These are phyloP conservation scores for Formica exsecta DNA, from an alignment of 1,140 invertebrate species.

Conservation along the genomic window DNA sequence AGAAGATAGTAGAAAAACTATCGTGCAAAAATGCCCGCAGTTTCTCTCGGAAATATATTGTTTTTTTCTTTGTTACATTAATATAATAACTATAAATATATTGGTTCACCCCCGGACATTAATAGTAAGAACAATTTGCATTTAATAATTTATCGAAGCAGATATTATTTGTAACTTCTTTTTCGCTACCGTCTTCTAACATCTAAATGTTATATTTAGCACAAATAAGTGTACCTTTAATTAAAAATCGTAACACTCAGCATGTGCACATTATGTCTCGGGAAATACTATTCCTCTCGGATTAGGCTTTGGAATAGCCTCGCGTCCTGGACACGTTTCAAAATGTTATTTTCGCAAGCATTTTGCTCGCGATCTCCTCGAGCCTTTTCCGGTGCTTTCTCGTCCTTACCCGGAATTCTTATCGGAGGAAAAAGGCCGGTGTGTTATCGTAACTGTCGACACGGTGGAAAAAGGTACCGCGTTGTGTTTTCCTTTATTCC, in stretches of 20 bases:
- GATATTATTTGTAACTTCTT: background rate
- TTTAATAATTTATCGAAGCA: background rate
- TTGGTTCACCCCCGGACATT: background rate
- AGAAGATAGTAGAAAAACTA: background rate
- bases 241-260: background rate
- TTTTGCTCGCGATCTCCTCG: slow-evolving; percentile 44
- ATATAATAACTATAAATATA: no score
- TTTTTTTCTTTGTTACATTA: background rate
- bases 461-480: slow-evolving; percentile 34
- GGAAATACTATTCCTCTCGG: background rate
- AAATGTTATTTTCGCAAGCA: slow-evolving; percentile 70
- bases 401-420: slow-evolving; percentile 43
- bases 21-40: background rate
- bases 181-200: background rate
- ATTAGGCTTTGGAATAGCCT: background rate
- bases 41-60: background rate
- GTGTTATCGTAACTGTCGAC: slow-evolving; percentile 67
- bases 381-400: slow-evolving; percentile 54
- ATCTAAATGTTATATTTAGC: background rate
- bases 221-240: background rate
- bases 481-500: slow-evolving; percentile 72
- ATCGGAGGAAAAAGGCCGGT: slow-evolving; percentile 36
- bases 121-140: background rate
- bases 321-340: slow-evolving; percentile 58
- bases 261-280: slow-evolving; percentile 8